Evolutionary conservation across 2,113 vertebrate genomes (phyloP), one percentile per base, ranked within the genome.

Genomic region (Dicaeum eximium): DNA sequence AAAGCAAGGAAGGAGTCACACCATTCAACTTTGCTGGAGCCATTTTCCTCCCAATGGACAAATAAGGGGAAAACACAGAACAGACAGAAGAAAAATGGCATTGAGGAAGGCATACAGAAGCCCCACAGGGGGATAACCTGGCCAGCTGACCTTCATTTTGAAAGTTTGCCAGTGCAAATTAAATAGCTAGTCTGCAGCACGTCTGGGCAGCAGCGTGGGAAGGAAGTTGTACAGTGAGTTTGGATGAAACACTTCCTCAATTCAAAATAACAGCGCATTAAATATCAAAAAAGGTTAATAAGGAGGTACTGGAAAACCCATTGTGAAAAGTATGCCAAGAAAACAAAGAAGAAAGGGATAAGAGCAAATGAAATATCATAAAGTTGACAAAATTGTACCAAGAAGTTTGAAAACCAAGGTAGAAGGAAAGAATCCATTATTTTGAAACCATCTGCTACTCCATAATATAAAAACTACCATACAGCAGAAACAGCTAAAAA

Each of bases 121-220:
- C 74, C 81, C 87, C 1, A 1, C 12, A 2, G 82, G 58, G 91
- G 62, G n/a, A 90, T 83, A 95, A 96, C 95, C 93, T 94, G 93
- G 90, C 79, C 79, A 66, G 78, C 53, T 88, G 96, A 97, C 96
- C 92, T 90, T 73, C 81, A 71, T 81, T 91, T 95, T 93, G 95
- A 96, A 95, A 94, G 85, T 58, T 23, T 96, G 93, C 94, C 95
- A 94, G 92, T 42, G 87, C 92, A 94, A 95, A 95, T 97, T 79
- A 95, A 96, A 87, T 70, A 94, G 92, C 72, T 86, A 31, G 85
- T 90, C 90, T 86, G 85, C 87, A 93, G 85, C 92, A 60, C 7
- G 80, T 58, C 92, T 94, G 87, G 93, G 92, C 90, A 83, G 92
- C 85, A 86, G 90, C 4, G 0, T 47, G 44, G 90, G 90, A 95